Base-by-base conservation (phyloP, 2,888 invertebrate genomes). In the Eupelmus urozonus region DNA sequence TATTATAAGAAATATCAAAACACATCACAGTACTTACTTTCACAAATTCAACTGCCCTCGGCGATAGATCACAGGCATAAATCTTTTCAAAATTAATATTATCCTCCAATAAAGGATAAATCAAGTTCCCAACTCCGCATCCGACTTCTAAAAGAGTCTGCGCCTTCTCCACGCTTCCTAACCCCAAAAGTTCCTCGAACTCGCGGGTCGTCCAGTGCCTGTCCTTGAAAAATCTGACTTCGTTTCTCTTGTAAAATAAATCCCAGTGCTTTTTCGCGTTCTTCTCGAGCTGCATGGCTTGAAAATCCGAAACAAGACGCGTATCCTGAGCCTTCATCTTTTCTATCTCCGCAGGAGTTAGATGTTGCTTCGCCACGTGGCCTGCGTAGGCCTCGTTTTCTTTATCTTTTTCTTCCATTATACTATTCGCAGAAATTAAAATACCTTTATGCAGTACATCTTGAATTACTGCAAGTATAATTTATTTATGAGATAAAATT, bases 181-280 rank as follows among this genome's bases (percentile, higher is more conserved):
- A 92, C 71, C 92, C 92, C 76, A 94, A 90, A 18, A 98, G 91
- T 87, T 97, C 97, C 83, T 94, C 91, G 91, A 99, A 98, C 91
- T 99, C 99, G 86, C 97, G 92, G 79, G 95, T 96, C 0, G 98
- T 98, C 99, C 99, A 99, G 88, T 97, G 97, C 18, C 98, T 93
- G 90, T 98, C 97, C 90, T 96, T 96, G 87, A 98, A 99, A 90
- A 99, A 98, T 84, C 96, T 93, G 0, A 95, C 96, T 84, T 96
- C 96, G 87, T 99, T 98, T 78, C 98, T 91, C 90, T 98, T 98
- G 89, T 98, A 99, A 90, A 99, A 99, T 70, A 97, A 91, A 90
- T 98, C 98, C 98, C 98, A 99, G 87, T 98, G 94, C 80, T 95
- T 95, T 85, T 94, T 94, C 0, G 97, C 96, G 84, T 98, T 94